A percentile compares a stretch with the other conserved stretches of the same genome.
These are phyloP conservation scores for Pteruthius melanotis DNA, from an alignment of 2,113 vertebrate species.

Conservation along the genomic window DNA sequence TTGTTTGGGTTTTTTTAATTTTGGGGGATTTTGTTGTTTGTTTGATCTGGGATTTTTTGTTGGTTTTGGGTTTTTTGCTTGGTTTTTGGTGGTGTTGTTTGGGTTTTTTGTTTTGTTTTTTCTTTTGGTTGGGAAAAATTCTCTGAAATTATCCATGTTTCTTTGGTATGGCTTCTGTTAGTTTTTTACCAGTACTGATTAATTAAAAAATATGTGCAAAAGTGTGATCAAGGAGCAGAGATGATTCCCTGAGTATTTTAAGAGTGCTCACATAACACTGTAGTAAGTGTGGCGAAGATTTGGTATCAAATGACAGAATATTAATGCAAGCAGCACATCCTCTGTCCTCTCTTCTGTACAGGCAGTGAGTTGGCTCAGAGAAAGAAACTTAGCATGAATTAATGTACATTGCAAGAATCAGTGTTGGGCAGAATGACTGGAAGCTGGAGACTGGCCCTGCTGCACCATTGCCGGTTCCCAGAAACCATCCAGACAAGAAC, in stretches of 20 bases:
- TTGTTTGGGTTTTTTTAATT: neutral
- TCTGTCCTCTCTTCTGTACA: neutral
- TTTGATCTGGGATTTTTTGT: neutral
- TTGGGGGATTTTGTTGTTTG: neutral
- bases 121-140: neutral
- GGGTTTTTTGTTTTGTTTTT: neutral
- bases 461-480: neutral
- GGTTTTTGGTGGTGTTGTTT: neutral
- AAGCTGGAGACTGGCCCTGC: neutral
- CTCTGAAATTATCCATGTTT: neutral
- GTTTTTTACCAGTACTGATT: neutral
- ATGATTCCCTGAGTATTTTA: neutral
- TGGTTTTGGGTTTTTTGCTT: neutral
- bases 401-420: neutral
- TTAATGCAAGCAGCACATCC: rapidly evolving
- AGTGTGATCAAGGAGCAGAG: neutral
- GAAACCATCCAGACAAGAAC: neutral
- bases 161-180: neutral
- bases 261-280: neutral
- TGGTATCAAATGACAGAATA: neutral
- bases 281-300: neutral
- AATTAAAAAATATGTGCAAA: neutral
- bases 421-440: neutral
- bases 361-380: neutral
- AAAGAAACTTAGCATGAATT: neutral